Base-by-base conservation (phyloP, 2,888 invertebrate species). In the Hipparchia semele region DNA sequence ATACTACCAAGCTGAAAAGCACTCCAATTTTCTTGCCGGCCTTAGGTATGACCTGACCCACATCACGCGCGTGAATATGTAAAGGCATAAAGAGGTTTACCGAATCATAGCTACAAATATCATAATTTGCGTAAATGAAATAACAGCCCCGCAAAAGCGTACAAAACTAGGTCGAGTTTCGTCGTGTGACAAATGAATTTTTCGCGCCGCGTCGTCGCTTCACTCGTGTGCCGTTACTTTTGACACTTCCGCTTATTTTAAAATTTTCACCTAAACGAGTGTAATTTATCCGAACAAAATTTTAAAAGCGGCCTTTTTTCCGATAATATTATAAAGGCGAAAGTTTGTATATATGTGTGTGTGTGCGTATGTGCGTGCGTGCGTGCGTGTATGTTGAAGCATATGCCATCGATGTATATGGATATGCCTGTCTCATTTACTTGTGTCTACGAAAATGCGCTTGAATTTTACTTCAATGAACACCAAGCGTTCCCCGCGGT, bases 131-230 rank as follows among this genome's bases (percentile, higher is more conserved):
- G 77, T 77, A 80, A 78, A 78, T 78, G 76, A 76, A 79, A 79
- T 78, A 75, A 76, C 73, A 76, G 72, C 72, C 75, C 56, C 71
- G 69, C 69, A 73, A 76, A 76, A 79, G 71, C 61, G 73, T 76
- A 66, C 70, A 80, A 81, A 89, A 86, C 82, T 88, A 78, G 89
- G 89, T 86, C 87, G 84, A 78, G 83, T 82, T 85, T 85, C 83
- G 82, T 85, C 83, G 69, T 84, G 83, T 78, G 79, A 81, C 81
- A 81, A 85, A 87, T 89, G 83, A 84, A 87, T 86, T 88, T 84
- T 82, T 82, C 81, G 79, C 80, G 75, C 74, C 72, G 73, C 79
- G 5, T 4, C 46, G 75, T 74, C 72, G 73, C 79, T 79, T 75
- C 59, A 51, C 60, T 33, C 49, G 54, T 54, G 53, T 68, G 51